Conservation (phyloP, 2,113 vertebrate genomes). For the Hystrix cristata region DNA sequence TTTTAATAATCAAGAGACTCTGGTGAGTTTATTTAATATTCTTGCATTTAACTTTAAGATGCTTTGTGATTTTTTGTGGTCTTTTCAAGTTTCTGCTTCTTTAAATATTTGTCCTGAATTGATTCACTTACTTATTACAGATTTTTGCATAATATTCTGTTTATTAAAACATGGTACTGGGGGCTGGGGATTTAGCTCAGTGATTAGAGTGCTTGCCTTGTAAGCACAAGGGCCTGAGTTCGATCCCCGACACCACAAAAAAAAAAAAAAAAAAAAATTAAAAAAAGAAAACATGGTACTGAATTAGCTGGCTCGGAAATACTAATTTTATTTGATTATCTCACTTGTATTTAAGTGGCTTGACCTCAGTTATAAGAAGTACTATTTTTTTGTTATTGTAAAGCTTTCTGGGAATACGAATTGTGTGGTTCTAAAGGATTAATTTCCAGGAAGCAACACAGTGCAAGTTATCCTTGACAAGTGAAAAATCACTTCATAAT, state of each 20-base stretch:
- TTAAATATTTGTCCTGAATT: background rate
- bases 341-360: background rate
- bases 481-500: constrained; percentile 69
- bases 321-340: background rate
- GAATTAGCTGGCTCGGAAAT: background rate
- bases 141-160: background rate
- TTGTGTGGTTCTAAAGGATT: constrained; percentile 57
- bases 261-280: no score
- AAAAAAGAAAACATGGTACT: background rate
- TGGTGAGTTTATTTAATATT: background rate
- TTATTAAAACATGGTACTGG: background rate
- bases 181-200: no score
- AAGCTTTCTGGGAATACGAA: constrained; percentile 12
- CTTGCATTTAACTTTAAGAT: background rate
- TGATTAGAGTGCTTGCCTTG: no score
- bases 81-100: background rate
- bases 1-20: background rate
- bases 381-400: background rate
- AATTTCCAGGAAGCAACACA: constrained; percentile 57
- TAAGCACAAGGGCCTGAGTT: no score
- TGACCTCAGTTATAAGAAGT: background rate
- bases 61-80: background rate
- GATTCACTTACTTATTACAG: background rate
- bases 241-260: no score
- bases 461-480: constrained; percentile 69